phyloP scores from a whole-genome alignment of 1,140 invertebrate genomes.

The Tetranychus cinnabarinus region DNA sequence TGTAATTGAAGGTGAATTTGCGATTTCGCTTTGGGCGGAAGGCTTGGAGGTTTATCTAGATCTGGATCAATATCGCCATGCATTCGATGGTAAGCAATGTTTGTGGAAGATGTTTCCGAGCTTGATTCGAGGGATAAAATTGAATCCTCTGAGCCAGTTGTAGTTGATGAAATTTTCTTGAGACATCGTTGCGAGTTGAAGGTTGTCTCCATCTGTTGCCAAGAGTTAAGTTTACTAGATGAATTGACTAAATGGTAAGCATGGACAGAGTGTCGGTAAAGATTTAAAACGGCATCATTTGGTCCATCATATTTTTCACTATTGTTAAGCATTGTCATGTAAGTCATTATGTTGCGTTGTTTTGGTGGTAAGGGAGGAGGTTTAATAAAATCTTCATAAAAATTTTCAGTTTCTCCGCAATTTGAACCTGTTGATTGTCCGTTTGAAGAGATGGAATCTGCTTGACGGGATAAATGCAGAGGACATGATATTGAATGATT shows the following conservation, averaged over 20 bases:
- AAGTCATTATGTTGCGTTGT: conserved; percentile 79
- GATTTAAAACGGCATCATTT: conserved; percentile 30
- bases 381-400: conserved; percentile 19
- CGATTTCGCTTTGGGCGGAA: background rate
- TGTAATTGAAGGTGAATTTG: background rate
- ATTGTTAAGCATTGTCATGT: conserved; percentile 72
- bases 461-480: background rate
- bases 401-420: background rate
- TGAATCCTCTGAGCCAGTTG: conserved; percentile 11
- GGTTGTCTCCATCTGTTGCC: conserved; percentile 35
- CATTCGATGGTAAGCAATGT: background rate
- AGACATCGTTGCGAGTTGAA: conserved; percentile 10
- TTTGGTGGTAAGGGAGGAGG: conserved; percentile 71
- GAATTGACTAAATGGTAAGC: conserved; percentile 32
- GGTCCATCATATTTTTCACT: conserved; percentile 45
- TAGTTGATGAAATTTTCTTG: conserved; percentile 22
- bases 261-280: conserved; percentile 56
- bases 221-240: conserved; percentile 26
- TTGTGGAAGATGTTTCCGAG: background rate
- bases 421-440: background rate
- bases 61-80: background rate
- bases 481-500: background rate
- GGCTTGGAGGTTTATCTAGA: too few relatives aligned
- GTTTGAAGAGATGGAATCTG: background rate
- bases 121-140: conserved; percentile 6